phyloP scores from a whole-genome alignment of 2,888 invertebrate species.

The Drosophila colorata region DNA sequence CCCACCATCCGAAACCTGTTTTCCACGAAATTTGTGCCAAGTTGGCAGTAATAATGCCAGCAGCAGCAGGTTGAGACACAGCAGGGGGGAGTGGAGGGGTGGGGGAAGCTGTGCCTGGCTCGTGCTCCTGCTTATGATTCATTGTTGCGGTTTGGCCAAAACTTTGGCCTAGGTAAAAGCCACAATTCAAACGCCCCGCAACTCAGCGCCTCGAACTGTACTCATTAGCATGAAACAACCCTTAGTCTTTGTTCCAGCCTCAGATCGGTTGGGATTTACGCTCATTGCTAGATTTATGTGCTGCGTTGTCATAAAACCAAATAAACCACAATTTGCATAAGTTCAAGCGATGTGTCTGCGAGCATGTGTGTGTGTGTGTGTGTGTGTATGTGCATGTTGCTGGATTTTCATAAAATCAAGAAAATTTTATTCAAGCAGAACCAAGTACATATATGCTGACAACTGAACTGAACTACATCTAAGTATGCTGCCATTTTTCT shows the following conservation, averaged over 20 bases:
- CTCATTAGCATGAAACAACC: conserved; percentile 75
- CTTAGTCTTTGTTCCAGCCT: conserved; percentile 46
- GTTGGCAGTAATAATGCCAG: conserved; percentile 52
- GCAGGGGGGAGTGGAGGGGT: conserved; percentile 4
- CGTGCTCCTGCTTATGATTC: conserved; percentile 57
- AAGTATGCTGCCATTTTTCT: too few species aligned
- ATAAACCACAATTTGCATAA: conserved; percentile 72
- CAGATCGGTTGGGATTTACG: conserved; percentile 55
- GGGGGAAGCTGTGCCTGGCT: background rate
- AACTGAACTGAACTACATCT: too few species aligned
- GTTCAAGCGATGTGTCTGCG: conserved; percentile 21
- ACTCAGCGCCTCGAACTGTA: background rate
- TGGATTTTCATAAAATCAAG: background rate
- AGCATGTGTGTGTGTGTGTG: background rate
- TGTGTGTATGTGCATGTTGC: background rate
- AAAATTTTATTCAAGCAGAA: conserved; percentile 1
- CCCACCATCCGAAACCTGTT: too few species aligned
- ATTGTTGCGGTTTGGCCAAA: conserved; percentile 52
- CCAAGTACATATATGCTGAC: background rate
- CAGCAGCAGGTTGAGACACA: conserved; percentile 39
- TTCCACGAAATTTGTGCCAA: conserved; percentile 49
- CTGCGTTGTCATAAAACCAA: conserved; percentile 68
- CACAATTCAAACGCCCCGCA: background rate
- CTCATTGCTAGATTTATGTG: conserved; percentile 69
- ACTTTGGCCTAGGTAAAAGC: conserved; percentile 56